These are phyloP conservation scores for Falcunculus frontatus DNA, from an alignment of 2,113 vertebrate species.

Conservation along the genomic window DNA sequence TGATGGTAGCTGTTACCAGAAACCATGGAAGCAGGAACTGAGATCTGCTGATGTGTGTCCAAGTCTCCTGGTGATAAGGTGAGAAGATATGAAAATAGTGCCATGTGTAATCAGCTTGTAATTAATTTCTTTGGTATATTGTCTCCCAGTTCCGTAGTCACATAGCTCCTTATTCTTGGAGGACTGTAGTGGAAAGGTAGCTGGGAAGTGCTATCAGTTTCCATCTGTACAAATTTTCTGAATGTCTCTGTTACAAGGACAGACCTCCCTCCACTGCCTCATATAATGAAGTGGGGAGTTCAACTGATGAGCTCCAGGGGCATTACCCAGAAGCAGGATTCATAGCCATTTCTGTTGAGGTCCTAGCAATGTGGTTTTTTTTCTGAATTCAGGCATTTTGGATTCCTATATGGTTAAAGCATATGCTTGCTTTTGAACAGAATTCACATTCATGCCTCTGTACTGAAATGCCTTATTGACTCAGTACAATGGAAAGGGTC, in stretches of 20 bases:
- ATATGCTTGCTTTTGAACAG: neutral
- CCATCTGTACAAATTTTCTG: neutral
- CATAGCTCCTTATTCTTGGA: neutral
- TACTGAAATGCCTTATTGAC: neutral
- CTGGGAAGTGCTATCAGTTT: neutral
- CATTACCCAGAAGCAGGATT: neutral
- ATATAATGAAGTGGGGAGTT: neutral
- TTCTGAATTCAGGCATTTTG: neutral
- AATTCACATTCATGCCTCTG: neutral
- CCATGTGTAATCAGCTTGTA: neutral
- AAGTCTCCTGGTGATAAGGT: neutral
- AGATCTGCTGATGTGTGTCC: neutral
- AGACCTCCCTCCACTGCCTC: neutral
- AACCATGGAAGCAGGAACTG: neutral
- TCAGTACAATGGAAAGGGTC: neutral
- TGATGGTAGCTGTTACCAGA: neutral
- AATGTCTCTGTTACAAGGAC: neutral
- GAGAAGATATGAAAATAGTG: neutral
- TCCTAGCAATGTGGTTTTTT: rapidly evolving
- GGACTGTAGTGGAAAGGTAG: neutral
- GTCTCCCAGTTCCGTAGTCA: neutral
- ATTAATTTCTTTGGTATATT: neutral
- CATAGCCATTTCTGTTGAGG: neutral
- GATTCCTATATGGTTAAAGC: neutral
- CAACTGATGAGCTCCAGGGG: neutral